phyloP scores from a whole-genome alignment of 2,113 vertebrate species.

The Hippocampus zosterae region DNA sequence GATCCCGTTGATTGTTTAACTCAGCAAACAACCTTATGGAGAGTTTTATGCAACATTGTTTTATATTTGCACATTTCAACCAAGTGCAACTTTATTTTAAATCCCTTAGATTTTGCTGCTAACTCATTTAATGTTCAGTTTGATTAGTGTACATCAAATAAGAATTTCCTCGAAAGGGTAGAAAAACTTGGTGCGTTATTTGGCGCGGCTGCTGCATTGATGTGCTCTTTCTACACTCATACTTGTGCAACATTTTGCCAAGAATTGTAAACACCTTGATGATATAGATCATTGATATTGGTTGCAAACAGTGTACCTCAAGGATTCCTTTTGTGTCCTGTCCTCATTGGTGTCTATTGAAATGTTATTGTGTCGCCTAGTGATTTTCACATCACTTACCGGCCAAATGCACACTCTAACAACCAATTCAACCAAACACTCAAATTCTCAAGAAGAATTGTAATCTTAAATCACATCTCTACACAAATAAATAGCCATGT shows the following conservation, averaged over 20 bases:
- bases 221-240: no score
- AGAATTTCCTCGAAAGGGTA: no score
- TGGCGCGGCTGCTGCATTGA: no score
- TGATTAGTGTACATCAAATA: no score
- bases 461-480: not conserved
- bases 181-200: no score
- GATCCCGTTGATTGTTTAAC: not conserved
- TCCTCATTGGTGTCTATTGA: not conserved
- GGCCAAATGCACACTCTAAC: no score
- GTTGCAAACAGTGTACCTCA: not conserved
- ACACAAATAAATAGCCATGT: not conserved
- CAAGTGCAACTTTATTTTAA: slow-evolving; percentile 19
- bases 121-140: slow-evolving; percentile 6
- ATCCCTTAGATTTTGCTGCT: slow-evolving; percentile 38
- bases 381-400: not conserved
- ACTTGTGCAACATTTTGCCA: no score
- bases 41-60: slow-evolving; percentile 23
- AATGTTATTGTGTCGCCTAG: no score
- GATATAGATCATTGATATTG: not conserved
- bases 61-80: not conserved
- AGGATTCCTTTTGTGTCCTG: not conserved
- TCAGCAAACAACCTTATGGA: slow-evolving; percentile 27
- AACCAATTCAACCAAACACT: not conserved
- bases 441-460: not conserved
- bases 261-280: no score